A percentile compares a stretch with the other conserved stretches of the same genome.
phyloP scores from a whole-genome alignment of 2,888 invertebrate species.

The Rhabditoides inermis region DNA sequence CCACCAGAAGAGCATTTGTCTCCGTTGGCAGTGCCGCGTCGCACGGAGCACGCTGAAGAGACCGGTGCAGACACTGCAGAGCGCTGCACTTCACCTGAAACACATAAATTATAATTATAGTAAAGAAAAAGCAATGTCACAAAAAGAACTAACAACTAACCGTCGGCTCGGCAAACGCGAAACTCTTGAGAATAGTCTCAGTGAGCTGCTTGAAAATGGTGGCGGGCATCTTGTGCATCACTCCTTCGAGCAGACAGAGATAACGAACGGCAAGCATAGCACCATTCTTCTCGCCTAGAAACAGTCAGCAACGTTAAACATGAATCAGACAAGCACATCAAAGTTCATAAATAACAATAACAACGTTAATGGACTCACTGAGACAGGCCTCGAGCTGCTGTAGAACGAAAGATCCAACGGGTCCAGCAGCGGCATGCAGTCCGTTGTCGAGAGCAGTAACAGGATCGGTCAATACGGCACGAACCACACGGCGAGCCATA shows the following conservation, averaged over 20 bases:
- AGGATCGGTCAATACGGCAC: conserved; percentile 41
- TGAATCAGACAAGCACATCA: not conserved
- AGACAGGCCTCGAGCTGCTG: conserved; percentile 23
- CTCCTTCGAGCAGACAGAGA: conserved; percentile 44
- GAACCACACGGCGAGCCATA: conserved; percentile 37
- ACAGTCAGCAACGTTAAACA: not conserved
- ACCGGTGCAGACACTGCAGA: conserved; percentile 38
- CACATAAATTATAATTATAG: not conserved
- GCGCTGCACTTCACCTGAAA: conserved; percentile 38
- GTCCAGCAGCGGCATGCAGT: conserved; percentile 33
- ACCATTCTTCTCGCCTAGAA: conserved; percentile 19
- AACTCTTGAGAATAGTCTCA: conserved; percentile 32
- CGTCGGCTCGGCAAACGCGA: conserved; percentile 32
- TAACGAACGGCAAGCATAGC: conserved; percentile 29
- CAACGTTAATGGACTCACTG: conserved; percentile 11
- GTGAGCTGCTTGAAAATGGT: conserved; percentile 32
- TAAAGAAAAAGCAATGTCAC: not conserved
- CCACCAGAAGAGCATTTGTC: conserved; percentile 32
- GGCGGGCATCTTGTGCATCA: conserved; percentile 44
- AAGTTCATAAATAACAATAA: not conserved
- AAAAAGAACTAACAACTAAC: conserved; percentile 7
- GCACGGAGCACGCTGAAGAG: conserved; percentile 38
- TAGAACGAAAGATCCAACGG: conserved; percentile 30
- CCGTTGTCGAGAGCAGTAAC: conserved; percentile 41
- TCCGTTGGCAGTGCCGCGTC: conserved; percentile 36